phyloP scores from a whole-genome alignment of 2,113 vertebrate genomes.

The Callipepla squamata region DNA sequence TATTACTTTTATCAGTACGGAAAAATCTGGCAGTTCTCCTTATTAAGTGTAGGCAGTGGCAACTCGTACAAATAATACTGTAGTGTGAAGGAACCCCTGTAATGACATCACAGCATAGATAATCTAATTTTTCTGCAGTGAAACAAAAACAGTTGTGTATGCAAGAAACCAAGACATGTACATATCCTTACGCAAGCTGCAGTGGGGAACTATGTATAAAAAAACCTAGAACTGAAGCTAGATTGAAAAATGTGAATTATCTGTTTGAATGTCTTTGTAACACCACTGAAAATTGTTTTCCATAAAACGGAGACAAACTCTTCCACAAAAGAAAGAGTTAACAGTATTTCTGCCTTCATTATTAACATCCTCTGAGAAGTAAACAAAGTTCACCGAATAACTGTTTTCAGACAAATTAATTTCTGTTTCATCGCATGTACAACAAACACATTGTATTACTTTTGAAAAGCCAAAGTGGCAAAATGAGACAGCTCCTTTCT shows the following conservation, averaged over 20 bases:
- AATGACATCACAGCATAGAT: not conserved
- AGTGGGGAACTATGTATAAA: not conserved
- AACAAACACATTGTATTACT: not conserved
- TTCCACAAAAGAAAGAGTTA: constrained; percentile 5
- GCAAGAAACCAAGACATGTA: not conserved
- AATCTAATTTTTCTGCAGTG: not conserved
- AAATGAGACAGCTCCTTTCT: not conserved
- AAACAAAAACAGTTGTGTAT: not conserved
- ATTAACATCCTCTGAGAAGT: not conserved
- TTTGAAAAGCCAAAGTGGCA: not conserved
- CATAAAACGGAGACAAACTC: not conserved
- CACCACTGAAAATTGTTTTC: not conserved
- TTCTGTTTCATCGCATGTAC: not conserved
- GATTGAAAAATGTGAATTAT: not conserved
- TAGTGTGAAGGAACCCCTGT: not conserved
- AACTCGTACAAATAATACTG: not conserved
- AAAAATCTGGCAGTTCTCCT: not conserved
- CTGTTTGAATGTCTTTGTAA: not conserved
- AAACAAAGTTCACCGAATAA: constrained; percentile 53
- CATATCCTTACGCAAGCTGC: not conserved
- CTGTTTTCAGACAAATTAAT: not conserved
- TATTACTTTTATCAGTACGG: not conserved
- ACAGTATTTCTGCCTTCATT: constrained; percentile 12
- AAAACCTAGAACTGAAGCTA: not conserved
- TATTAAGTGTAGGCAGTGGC: not conserved